Percentiles rank a stretch among this genome's conserved stretches.
Evolutionary conservation across 2,888 invertebrate species (phyloP).

Genomic region (Steinernema carpocapsae): DNA sequence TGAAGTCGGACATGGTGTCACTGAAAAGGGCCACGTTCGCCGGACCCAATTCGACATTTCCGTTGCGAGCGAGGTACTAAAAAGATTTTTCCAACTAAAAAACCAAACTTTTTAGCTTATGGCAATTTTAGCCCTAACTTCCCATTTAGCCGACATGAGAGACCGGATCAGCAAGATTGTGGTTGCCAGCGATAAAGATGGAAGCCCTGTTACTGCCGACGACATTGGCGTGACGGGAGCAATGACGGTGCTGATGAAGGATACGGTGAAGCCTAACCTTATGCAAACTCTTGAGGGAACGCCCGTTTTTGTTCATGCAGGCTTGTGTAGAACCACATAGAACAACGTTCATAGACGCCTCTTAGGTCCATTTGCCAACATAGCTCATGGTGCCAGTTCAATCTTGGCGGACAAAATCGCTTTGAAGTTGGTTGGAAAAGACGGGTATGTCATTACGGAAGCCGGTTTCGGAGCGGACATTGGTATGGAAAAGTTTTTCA

Average conservation of each 20-base stretch:
- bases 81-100: neutral
- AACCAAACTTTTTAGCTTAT: conserved; percentile 77
- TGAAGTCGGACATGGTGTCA: conserved; percentile 85
- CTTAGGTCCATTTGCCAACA: conserved; percentile 90
- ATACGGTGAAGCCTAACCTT: conserved; percentile 90
- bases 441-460: conserved; percentile 93
- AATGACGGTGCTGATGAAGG: conserved; percentile 87
- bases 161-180: conserved; percentile 83
- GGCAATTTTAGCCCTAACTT: conserved; percentile 92
- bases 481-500: conserved; percentile 72
- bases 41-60: conserved; percentile 88
- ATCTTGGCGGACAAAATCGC: conserved; percentile 89
- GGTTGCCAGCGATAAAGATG: conserved; percentile 77
- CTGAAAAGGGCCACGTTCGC: conserved; percentile 80
- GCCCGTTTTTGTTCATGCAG: conserved; percentile 94
- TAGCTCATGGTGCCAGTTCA: conserved; percentile 96
- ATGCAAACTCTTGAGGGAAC: conserved; percentile 93
- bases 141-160: conserved; percentile 84
- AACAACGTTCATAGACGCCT: neutral
- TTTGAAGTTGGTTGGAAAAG: conserved; percentile 85
- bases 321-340: conserved; percentile 27
- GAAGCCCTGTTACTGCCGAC: conserved; percentile 85
- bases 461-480: conserved; percentile 99
- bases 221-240: conserved; percentile 94
- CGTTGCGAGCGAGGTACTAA: conserved; percentile 82